phyloP scores from a whole-genome alignment of 2,888 invertebrate species.

The Campoplex capitator region DNA sequence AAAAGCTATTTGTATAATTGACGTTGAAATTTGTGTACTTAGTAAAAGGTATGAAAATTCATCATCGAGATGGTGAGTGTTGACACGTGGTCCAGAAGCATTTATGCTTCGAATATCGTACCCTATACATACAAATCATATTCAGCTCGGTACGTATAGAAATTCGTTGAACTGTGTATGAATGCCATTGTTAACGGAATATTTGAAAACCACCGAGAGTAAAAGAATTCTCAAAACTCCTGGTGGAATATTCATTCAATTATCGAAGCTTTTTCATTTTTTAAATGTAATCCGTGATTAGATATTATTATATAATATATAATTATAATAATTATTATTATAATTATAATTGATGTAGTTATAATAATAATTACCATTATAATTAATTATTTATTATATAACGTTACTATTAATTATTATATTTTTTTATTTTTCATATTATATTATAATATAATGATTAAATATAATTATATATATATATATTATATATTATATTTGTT shows the following conservation, averaged over 20 bases:
- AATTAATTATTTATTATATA: too few species aligned
- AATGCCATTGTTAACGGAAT: neutral
- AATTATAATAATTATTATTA: too few species aligned
- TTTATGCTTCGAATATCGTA: neutral
- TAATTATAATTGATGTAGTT: too few species aligned
- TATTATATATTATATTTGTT: too few species aligned
- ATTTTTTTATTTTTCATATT: too few species aligned
- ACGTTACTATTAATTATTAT: too few species aligned
- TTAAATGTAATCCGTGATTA: too few species aligned
- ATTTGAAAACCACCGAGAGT: neutral
- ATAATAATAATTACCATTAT: too few species aligned
- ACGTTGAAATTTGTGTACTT: constrained; percentile 29
- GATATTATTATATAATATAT: too few species aligned
- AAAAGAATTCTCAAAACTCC: neutral
- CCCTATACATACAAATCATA: neutral
- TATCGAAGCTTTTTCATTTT: neutral
- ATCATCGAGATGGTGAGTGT: constrained; percentile 29
- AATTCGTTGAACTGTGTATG: neutral
- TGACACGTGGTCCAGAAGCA: neutral
- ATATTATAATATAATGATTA: too few species aligned
- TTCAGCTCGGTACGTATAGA: neutral
- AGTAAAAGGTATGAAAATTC: constrained; percentile 48
- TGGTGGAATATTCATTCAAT: neutral
- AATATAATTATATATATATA: too few species aligned
- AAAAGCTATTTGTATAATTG: constrained; percentile 46